Base-by-base conservation (phyloP, 1,140 invertebrate species). In the Achroia grisella region DNA sequence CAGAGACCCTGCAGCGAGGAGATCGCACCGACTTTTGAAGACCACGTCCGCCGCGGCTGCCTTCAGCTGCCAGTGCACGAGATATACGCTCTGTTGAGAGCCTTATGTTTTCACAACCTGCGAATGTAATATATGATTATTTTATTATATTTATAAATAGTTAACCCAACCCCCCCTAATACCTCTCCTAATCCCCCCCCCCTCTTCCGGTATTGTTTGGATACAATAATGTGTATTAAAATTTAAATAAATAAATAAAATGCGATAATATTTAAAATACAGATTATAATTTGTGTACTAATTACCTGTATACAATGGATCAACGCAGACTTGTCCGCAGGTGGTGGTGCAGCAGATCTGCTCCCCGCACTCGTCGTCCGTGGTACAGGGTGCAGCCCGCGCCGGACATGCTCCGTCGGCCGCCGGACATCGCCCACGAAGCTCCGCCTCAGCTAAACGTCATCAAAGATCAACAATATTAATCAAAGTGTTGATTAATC, bases 1-100 rank as follows among this genome's bases (percentile, higher is more conserved):
- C 88, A 4, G 84, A 79, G 39, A 87, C 86, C 58, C 89, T 86
- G 62, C 94, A 95, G 4, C 90, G 84, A 0, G 93, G 93, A 11
- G 92, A 82, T 4, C 90, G 84, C n/a, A 93, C 86, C 0, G 72
- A 63, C 2, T 57, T 60, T 14, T 67, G 29, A 8, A 54, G 27
- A 1, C 69, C 74, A 10, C 80, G 59, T 0, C 78, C 76, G 4
- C 74, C 60, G 8, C 76, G 58, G 12, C 52, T 74, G 44, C 74
- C 77, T 44, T 84, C 80, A 0, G 74, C 80, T 6, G 66, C 70
- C 12, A 85, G 48, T 0, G 78, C 81, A 9, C 81, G 61, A 0
- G 76, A 80, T 65, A 85, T 82, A 23, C 81, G 39, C 40, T 85
- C 80, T 12, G 78, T 62, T 31, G 78, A 80, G 39, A 82, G 40